These are phyloP conservation scores for Leptinotarsa texana DNA, from an alignment of 1,140 invertebrate species.

Conservation along the genomic window DNA sequence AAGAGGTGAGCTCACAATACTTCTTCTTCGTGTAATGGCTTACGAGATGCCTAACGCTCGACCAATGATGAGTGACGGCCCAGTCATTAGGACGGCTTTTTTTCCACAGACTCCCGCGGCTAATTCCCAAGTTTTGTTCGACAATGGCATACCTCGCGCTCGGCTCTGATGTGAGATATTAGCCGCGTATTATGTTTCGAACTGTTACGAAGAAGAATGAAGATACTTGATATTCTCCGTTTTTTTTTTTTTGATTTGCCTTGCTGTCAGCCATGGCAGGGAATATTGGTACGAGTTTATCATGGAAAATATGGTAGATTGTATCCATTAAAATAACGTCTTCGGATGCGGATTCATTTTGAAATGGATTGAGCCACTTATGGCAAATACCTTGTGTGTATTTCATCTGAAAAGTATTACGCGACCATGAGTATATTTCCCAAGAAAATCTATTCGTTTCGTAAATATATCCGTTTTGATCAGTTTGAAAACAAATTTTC, in stretches of 20 bases:
- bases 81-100: conserved; percentile 44
- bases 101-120: conserved; percentile 30
- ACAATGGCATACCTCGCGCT: conserved; percentile 17
- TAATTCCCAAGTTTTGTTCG: conserved; percentile 37
- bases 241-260: not conserved
- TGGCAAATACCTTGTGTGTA: too few relatives aligned
- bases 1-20: conserved; percentile 20
- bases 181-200: conserved; percentile 10
- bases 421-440: too few relatives aligned
- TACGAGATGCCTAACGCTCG: conserved; percentile 38
- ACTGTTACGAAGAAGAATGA: not conserved
- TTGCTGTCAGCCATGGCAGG: not conserved
- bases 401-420: too few relatives aligned
- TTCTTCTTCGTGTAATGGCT: conserved; percentile 38
- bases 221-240: not conserved
- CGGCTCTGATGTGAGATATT: conserved; percentile 17
- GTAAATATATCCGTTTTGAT: too few relatives aligned
- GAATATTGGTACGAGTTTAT: not conserved
- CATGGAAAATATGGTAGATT: not conserved
- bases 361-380: too few relatives aligned
- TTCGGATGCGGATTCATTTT: too few relatives aligned
- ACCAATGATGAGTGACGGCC: conserved; percentile 49
- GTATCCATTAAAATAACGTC: too few relatives aligned
- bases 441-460: too few relatives aligned
- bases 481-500: too few relatives aligned